Conservation (phyloP, 2,797 vertebrate species). For the Poecilia gillii region DNA sequence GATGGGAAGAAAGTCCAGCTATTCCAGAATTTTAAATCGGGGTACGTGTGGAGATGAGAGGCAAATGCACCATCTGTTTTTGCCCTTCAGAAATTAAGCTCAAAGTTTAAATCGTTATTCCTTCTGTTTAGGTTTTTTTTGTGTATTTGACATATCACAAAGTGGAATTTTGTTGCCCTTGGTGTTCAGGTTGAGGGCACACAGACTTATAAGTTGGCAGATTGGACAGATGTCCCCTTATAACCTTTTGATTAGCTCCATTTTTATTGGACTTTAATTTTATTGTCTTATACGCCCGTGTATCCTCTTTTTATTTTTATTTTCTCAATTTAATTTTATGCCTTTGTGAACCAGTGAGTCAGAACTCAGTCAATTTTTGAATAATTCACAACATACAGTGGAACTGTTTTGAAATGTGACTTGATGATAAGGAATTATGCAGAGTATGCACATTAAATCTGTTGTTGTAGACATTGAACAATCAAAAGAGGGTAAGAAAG, state of each 20-base stretch:
- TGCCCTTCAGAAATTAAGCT: conserved; percentile 20
- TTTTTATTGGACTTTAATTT: neutral
- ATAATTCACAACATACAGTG: neutral
- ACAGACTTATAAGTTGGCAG: neutral
- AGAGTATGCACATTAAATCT: neutral
- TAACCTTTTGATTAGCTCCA: neutral
- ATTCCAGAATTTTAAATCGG: conserved; percentile 57
- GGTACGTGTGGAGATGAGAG: conserved; percentile 33
- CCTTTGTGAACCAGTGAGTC: neutral
- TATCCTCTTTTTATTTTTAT: neutral
- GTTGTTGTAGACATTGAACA: neutral
- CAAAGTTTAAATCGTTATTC: conserved; percentile 18
- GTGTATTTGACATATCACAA: conserved; percentile 19
- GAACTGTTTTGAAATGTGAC: neutral
- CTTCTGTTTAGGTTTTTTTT: conserved; percentile 5
- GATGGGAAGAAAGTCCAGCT: conserved; percentile 55
- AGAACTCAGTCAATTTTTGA: neutral
- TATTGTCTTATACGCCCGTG: neutral
- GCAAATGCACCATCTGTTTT: conserved; percentile 29
- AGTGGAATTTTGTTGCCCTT: neutral
- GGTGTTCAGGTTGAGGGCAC: neutral
- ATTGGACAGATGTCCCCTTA: neutral
- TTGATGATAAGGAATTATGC: neutral
- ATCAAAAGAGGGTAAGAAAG: too few species aligned
- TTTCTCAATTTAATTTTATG: neutral